Conservation (phyloP, 2,888 invertebrate genomes). For the Netelia inedita region DNA sequence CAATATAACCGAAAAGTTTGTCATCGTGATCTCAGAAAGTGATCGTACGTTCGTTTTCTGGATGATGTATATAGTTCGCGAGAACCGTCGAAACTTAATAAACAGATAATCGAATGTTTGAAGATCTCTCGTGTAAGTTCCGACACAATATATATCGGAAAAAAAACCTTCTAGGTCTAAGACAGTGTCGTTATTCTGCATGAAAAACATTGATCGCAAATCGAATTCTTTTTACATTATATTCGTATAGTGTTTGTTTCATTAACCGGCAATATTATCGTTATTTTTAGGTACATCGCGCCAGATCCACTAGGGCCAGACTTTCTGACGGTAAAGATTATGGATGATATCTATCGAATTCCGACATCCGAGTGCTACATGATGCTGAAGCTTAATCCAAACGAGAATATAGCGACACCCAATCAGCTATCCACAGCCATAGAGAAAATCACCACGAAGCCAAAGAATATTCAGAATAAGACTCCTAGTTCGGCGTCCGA, state of each 20-base stretch:
- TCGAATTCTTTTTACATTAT: neutral
- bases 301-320: conserved; percentile 58
- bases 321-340: conserved; percentile 53
- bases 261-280: conserved; percentile 42
- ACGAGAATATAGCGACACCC: neutral
- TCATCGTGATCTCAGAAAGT: neutral
- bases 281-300: conserved; percentile 69
- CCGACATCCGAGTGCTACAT: conserved; percentile 48
- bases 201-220: neutral
- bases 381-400: conserved; percentile 24
- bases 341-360: conserved; percentile 55
- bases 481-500: neutral
- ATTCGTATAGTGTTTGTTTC: neutral
- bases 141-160: neutral
- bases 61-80: neutral
- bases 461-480: too few species aligned
- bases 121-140: neutral
- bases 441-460: too few species aligned
- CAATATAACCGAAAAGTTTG: conserved; percentile 29
- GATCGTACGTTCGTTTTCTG: neutral
- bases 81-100: neutral
- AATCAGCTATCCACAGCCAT: too few species aligned
- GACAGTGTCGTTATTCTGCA: neutral
- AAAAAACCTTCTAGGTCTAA: neutral
- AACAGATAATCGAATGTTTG: neutral